A percentile compares a stretch with the other conserved stretches of the same genome.
These are phyloP conservation scores for Stigmatopora nigra DNA, from an alignment of 2,113 vertebrate species.

Conservation along the genomic window DNA sequence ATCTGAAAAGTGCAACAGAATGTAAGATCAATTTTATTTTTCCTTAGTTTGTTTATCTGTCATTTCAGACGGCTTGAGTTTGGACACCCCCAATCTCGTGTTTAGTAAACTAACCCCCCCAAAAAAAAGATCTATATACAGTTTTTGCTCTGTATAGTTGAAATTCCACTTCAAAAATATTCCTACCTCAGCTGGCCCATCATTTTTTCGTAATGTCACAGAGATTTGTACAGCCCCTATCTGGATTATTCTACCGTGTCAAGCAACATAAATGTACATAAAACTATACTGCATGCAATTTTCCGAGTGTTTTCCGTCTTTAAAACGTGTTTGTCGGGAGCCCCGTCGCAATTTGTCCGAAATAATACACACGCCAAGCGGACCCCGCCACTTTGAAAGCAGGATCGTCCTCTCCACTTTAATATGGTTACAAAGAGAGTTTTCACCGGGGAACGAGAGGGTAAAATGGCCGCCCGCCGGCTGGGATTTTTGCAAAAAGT, in stretches of 20 bases:
- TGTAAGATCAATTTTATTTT: no score
- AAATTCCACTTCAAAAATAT: background rate
- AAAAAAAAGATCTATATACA: background rate
- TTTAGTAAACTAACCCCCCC: no score
- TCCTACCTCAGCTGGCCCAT: conserved; percentile 3
- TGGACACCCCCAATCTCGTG: no score
- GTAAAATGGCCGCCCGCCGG: no score
- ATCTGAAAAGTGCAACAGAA: no score
- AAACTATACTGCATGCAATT: background rate
- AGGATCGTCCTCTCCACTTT: background rate
- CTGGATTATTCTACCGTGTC: background rate
- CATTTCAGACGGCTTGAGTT: no score
- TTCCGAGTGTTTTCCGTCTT: background rate
- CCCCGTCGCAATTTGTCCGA: background rate
- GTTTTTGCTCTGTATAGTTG: background rate
- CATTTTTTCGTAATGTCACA: background rate
- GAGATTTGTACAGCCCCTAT: background rate
- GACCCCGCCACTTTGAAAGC: background rate
- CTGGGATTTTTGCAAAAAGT: conserved; percentile 3
- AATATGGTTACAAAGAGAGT: background rate
- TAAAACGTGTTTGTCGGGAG: background rate
- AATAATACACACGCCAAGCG: no score
- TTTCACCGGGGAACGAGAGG: background rate
- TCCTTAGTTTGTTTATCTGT: no score
- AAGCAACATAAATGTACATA: background rate